A percentile compares a stretch with the other conserved stretches of the same genome.
These are phyloP conservation scores for Fabriciana adippe DNA, from an alignment of 2,888 invertebrate species.

Conservation along the genomic window DNA sequence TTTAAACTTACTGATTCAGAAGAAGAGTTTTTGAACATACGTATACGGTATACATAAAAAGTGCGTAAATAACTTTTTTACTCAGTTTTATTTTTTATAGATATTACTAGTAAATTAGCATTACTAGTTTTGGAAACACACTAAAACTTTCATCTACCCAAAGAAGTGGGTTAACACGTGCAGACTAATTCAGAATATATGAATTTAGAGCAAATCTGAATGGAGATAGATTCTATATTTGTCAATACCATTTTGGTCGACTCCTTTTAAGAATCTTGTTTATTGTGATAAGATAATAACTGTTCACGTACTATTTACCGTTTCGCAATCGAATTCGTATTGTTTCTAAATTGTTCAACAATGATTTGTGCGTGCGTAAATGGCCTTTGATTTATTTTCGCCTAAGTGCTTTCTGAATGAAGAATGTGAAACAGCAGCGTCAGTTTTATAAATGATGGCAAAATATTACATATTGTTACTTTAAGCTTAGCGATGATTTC, in stretches of 20 bases:
- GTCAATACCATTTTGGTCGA: not conserved
- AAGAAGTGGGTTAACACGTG: not conserved
- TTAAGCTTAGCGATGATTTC: slow-evolving; percentile 1
- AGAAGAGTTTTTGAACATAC: too few relatives aligned
- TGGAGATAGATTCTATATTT: not conserved
- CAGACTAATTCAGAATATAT: not conserved
- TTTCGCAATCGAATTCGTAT: not conserved
- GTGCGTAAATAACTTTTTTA: too few relatives aligned
- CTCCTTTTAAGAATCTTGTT: not conserved
- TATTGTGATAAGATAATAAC: slow-evolving; percentile 3
- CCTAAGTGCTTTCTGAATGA: slow-evolving; percentile 33
- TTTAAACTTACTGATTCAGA: too few relatives aligned
- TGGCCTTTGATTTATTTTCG: slow-evolving; percentile 33
- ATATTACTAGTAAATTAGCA: too few relatives aligned
- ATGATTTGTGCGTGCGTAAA: slow-evolving; percentile 32
- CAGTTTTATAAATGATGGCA: slow-evolving; percentile 22
- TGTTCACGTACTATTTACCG: not conserved
- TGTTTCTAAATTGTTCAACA: slow-evolving; percentile 1
- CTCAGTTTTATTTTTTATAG: too few relatives aligned
- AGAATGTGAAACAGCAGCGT: slow-evolving; percentile 37
- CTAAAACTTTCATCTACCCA: not conserved
- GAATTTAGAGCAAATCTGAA: slow-evolving; percentile 1
- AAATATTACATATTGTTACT: slow-evolving; percentile 14
- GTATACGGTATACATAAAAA: too few relatives aligned
- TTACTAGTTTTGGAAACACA: too few relatives aligned